Percentiles rank a stretch among this genome's conserved stretches.
These are phyloP conservation scores for Psix sp. DNA, from an alignment of 1,140 invertebrate species.

Conservation along the genomic window DNA sequence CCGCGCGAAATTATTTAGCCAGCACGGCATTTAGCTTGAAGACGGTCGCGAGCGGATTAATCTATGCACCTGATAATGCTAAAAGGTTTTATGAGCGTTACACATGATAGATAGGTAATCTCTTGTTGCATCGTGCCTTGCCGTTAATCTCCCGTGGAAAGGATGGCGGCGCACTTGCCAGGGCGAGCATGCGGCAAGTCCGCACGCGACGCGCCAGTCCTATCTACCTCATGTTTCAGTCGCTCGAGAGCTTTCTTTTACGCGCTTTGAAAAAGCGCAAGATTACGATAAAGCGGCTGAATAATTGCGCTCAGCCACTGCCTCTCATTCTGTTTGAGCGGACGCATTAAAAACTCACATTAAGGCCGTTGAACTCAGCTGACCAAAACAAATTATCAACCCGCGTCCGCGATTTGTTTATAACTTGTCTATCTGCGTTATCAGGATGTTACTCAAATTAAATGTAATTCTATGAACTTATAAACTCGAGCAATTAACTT, in stretches of 20 bases:
- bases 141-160: conserved; percentile 61
- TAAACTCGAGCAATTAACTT: no score
- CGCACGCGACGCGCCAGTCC: conserved; percentile 59
- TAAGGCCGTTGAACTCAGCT: conserved; percentile 41
- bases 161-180: conserved; percentile 60
- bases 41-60: conserved; percentile 30
- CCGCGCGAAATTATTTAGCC: no score
- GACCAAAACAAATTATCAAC: conserved; percentile 34
- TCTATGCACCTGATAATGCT: conserved; percentile 55
- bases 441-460: no score
- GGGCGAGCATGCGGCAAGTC: conserved; percentile 57
- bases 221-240: conserved; percentile 62
- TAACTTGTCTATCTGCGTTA: neutral
- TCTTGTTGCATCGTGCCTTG: conserved; percentile 59
- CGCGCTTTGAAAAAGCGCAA: conserved; percentile 62
- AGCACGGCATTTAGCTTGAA: neutral
- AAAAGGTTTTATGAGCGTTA: conserved; percentile 57
- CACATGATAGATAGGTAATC: conserved; percentile 61
- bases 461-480: no score
- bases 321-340: conserved; percentile 36
- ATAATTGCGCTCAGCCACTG: conserved; percentile 56
- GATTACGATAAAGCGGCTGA: conserved; percentile 66
- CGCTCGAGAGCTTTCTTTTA: conserved; percentile 60
- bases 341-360: conserved; percentile 41
- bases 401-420: neutral